These are phyloP conservation scores for Paralvinella palmiformis DNA, from an alignment of 1,140 invertebrate genomes.

Conservation along the genomic window DNA sequence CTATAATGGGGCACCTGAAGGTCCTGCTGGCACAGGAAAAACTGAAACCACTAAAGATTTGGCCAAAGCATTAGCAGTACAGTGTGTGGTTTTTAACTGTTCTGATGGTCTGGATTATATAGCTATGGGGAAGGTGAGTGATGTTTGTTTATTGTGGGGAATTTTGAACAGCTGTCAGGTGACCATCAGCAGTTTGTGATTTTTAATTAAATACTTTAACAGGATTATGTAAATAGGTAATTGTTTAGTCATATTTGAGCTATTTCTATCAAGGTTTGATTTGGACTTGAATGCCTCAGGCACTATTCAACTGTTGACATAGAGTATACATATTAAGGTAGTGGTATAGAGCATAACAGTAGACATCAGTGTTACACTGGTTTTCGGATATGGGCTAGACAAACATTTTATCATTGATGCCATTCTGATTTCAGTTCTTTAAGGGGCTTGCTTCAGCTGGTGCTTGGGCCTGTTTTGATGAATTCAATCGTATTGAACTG, in stretches of 20 bases:
- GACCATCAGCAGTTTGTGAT: too few species aligned
- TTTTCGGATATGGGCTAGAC: too few species aligned
- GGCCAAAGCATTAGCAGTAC: constrained; percentile 51
- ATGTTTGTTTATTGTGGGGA: neutral
- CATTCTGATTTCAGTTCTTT: constrained; percentile 51
- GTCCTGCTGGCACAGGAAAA: constrained; percentile 51
- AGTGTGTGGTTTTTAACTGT: constrained; percentile 53
- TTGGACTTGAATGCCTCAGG: too few species aligned
- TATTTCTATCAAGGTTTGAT: too few species aligned
- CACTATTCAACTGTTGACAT: too few species aligned
- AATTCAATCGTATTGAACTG: constrained; percentile 52
- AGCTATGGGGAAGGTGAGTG: constrained; percentile 50
- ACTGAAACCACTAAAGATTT: constrained; percentile 53
- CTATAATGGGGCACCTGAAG: constrained; percentile 51
- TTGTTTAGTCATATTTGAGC: too few species aligned
- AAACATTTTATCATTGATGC: too few species aligned
- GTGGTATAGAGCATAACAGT: too few species aligned
- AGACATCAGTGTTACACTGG: too few species aligned
- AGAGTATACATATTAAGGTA: too few species aligned
- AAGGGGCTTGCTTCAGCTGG: constrained; percentile 52
- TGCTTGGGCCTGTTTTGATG: constrained; percentile 53
- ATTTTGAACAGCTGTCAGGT: too few species aligned
- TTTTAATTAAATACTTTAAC: neutral
- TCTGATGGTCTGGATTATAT: constrained; percentile 52
- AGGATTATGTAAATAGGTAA: neutral